Conservation (phyloP, 2,113 vertebrate genomes). For the Sinosuthora webbiana region DNA sequence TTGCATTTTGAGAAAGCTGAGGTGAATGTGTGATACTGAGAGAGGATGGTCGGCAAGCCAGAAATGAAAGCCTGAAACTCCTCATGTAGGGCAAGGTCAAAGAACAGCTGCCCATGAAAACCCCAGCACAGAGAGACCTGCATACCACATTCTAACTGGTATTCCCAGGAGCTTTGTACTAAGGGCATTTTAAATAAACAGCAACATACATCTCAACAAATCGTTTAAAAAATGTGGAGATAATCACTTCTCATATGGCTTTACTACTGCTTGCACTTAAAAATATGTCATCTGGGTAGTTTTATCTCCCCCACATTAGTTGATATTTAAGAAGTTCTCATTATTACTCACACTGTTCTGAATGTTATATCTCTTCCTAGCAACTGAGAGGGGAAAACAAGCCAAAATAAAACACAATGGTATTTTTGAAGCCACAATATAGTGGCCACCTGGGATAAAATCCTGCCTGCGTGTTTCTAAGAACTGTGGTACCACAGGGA, state of each 20-base stretch:
- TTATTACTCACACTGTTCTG: conserved; percentile 16
- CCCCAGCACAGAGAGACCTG: neutral
- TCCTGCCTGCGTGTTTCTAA: conserved; percentile 18
- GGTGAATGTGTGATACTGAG: conserved; percentile 8
- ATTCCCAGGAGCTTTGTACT: neutral
- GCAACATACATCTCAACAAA: neutral
- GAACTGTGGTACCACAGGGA: neutral
- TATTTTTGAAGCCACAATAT: neutral
- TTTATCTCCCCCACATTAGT: conserved; percentile 4
- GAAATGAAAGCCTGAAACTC: conserved; percentile 29
- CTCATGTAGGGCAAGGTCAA: conserved; percentile 9
- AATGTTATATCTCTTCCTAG: neutral
- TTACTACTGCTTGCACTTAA: neutral
- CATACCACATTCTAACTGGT: neutral
- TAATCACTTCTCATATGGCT: neutral
- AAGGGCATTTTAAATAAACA: neutral
- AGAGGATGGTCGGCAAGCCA: neutral
- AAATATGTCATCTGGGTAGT: neutral
- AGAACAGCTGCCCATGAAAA: conserved; percentile 22
- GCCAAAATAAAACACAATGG: neutral
- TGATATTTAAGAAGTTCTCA: conserved; percentile 35
- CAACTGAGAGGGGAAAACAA: conserved; percentile 22
- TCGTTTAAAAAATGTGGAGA: neutral
- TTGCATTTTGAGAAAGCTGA: conserved; percentile 37
- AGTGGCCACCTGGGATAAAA: neutral